phyloP scores from a whole-genome alignment of 92 coral and sea anemone genomes.

The Actinernus sp. region DNA sequence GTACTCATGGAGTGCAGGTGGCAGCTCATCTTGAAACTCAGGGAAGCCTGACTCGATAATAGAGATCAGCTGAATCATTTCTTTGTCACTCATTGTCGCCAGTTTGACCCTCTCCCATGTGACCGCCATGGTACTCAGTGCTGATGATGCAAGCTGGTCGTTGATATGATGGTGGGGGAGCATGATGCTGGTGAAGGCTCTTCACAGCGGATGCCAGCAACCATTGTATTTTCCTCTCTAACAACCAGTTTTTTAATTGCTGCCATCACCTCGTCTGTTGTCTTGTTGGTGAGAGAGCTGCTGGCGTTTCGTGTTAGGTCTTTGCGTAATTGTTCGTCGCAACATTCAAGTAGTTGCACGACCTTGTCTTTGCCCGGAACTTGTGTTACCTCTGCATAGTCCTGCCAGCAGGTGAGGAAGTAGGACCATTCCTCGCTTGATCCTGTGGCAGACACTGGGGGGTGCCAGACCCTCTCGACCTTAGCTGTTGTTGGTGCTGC shows the following conservation, averaged over 20 bases:
- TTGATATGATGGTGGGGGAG: no score
- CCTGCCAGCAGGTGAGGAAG: conserved; percentile 48
- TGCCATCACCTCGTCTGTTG: conserved; percentile 32
- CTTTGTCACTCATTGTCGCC: no score
- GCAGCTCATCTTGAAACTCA: no score
- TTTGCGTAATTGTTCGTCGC: conserved; percentile 57
- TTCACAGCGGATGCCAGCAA: conserved; percentile 43
- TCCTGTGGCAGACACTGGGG: conserved; percentile 34
- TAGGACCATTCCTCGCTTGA: no score
- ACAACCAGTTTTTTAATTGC: conserved; percentile 50
- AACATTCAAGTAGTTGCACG: conserved; percentile 54
- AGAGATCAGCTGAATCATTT: no score
- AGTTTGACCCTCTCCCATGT: conserved; percentile 30
- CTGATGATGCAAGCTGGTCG: conserved; percentile 19
- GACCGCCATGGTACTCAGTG: conserved; percentile 21
- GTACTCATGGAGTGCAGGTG: no score
- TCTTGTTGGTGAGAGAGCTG: conserved; percentile 43
- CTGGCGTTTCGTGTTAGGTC: no score
- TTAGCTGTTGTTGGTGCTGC: conserved; percentile 11
- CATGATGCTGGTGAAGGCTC: no score
- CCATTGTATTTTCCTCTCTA: conserved; percentile 45
- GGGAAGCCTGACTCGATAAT: no score
- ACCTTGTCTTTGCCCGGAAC: conserved; percentile 38
- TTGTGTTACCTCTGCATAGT: conserved; percentile 47
- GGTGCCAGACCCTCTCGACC: conserved; percentile 16